phyloP scores from a whole-genome alignment of 2,113 vertebrate genomes.

The Varanus salvator region DNA sequence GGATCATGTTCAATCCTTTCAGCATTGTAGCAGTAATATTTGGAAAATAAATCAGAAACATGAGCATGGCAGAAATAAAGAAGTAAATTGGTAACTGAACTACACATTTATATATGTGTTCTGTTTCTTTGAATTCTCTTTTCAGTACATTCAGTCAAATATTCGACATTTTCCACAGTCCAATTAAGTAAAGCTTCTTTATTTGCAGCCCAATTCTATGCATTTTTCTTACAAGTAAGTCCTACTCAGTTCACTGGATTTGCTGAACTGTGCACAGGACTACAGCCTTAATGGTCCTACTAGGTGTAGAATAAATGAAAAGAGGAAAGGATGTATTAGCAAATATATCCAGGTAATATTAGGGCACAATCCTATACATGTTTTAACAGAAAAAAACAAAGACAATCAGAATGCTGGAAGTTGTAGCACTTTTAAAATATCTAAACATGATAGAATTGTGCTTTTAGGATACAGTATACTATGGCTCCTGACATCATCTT shows the following conservation, averaged over 20 bases:
- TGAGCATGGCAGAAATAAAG: constrained; percentile 44
- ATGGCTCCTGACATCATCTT: too few relatives aligned
- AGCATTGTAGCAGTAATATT: constrained; percentile 26
- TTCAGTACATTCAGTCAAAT: neutral
- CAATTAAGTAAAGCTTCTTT: neutral
- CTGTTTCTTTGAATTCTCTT: constrained; percentile 59
- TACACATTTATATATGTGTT: neutral
- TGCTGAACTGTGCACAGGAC: neutral
- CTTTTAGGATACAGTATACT: too few relatives aligned
- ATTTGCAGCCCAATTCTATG: neutral
- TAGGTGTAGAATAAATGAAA: neutral
- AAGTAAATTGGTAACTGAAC: neutral
- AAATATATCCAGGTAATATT: neutral
- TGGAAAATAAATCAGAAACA: constrained; percentile 48
- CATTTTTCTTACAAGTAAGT: neutral
- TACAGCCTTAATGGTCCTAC: neutral
- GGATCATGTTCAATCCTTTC: neutral
- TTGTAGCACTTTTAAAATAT: too few relatives aligned
- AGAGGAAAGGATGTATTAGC: neutral
- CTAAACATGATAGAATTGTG: too few relatives aligned
- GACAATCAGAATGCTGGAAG: too few relatives aligned
- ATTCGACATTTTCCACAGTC: neutral
- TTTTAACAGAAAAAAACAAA: too few relatives aligned
- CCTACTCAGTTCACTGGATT: neutral
- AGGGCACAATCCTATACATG: too few relatives aligned